A percentile compares a stretch with the other conserved stretches of the same genome.
Conservation (phyloP, 1,140 invertebrate species). For the Temnothorax nylanderi region DNA sequence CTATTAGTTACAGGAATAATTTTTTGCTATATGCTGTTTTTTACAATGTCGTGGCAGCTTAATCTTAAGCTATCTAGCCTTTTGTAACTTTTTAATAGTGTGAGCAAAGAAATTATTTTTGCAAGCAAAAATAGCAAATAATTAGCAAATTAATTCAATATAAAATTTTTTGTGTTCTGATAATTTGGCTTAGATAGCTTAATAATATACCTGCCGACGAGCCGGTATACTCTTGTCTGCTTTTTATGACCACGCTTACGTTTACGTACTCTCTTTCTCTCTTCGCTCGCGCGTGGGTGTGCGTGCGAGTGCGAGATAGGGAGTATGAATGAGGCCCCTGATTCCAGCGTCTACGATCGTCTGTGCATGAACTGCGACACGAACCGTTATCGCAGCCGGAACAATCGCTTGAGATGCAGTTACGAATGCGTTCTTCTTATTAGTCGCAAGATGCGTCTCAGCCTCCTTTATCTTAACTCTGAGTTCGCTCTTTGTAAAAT, state of each 20-base stretch:
- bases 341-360: slow-evolving; percentile 48
- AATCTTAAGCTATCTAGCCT: too few relatives aligned
- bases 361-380: slow-evolving; percentile 23
- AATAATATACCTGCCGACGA: too few relatives aligned
- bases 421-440: slow-evolving; percentile 15
- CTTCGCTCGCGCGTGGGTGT: slow-evolving; percentile 19
- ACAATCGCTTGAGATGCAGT: background rate
- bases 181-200: too few relatives aligned
- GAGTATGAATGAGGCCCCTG: slow-evolving; percentile 58
- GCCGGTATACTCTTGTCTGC: slow-evolving; percentile 18
- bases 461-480: background rate
- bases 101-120: too few relatives aligned
- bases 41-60: too few relatives aligned
- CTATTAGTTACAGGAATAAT: too few relatives aligned
- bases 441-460: background rate
- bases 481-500: background rate
- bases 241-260: slow-evolving; percentile 23
- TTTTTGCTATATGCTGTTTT: too few relatives aligned
- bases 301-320: slow-evolving; percentile 28
- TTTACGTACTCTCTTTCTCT: background rate
- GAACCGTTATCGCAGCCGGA: slow-evolving; percentile 44
- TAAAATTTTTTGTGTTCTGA: too few relatives aligned
- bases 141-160: too few relatives aligned
- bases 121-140: too few relatives aligned
- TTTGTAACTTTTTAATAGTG: too few relatives aligned